Base-by-base conservation (phyloP, 2,888 invertebrate genomes). In the Desoria tigrina region DNA sequence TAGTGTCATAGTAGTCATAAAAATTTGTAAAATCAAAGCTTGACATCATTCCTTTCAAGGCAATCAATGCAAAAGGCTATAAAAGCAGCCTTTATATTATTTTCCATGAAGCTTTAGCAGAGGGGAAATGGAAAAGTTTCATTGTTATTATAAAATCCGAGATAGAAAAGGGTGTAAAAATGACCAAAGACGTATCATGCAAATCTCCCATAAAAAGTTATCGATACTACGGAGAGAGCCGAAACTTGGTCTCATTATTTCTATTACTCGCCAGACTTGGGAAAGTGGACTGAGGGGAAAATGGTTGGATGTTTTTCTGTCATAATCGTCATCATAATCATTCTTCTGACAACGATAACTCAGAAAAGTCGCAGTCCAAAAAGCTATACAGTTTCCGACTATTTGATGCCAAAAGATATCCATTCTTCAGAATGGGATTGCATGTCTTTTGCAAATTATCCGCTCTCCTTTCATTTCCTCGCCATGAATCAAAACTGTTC, bases 191-290 rank as follows among this genome's bases (percentile, higher is more conserved):
- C 4, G 24, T 58, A 45, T 27, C 58, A 58, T 58, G 58, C 45
- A 28, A 58, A 58, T 45, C 27, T 45, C 23, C 18, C 42, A 58
- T 58, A 58, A 58, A 58, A 58, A 58, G 24, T 57, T 39, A 21
- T 23, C 23, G 37, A 55, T 11, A 32, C 4, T 32, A 32, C 32
- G 32, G 11, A n/a, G 9, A 39, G 39, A 39, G 39, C 9, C 39
- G 39, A 45, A 45, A 45, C 32, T 32, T 32, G 32, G 32, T 32
- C 32, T 32, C 32, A 32, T 32, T 32, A 32, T 45, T 45, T 9
- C 45, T 16, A 16, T n/a, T 45, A 45, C 45, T 21, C 9, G 4
- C 11, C 32, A 45, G 21, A 45, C n/a, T n/a, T n/a, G 45, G 9
- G n/a, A 16, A 45, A 45, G 21, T 18, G 45, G n/a, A 45, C 45